Evolutionary conservation across 2,888 invertebrate species (phyloP).

Genomic region (Fissipunctia ypsillon): DNA sequence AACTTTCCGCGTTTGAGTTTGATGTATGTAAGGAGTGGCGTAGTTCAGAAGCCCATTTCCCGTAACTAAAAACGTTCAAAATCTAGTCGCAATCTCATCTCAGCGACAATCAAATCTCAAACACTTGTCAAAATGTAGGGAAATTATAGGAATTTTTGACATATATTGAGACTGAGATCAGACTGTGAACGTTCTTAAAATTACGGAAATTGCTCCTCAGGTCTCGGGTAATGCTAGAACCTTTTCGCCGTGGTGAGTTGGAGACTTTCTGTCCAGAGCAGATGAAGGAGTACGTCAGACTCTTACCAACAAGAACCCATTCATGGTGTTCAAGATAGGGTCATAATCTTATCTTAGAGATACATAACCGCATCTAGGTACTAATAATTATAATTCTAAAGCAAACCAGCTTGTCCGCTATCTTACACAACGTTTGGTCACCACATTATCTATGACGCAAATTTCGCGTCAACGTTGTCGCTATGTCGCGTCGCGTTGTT

Average conservation of each 20-base stretch:
- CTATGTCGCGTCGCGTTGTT: constrained; percentile 53
- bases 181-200: too few relatives aligned
- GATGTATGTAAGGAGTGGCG: too few relatives aligned
- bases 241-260: background rate
- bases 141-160: too few relatives aligned
- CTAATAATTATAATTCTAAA: background rate
- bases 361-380: background rate
- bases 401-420: constrained; percentile 5
- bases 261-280: background rate
- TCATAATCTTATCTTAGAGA: background rate
- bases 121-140: too few relatives aligned
- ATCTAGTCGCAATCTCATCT: too few relatives aligned
- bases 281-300: background rate
- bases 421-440: constrained; percentile 46
- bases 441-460: constrained; percentile 68
- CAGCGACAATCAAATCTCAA: too few relatives aligned
- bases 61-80: too few relatives aligned
- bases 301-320: background rate
- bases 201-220: too few relatives aligned
- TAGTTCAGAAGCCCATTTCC: too few relatives aligned
- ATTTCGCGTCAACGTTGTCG: constrained; percentile 73
- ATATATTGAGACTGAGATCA: too few relatives aligned
- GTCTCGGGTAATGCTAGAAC: background rate
- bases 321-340: background rate
- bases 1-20: background rate